Percentiles rank a stretch among this genome's conserved stretches.
These are phyloP conservation scores for Falco berigora DNA, from an alignment of 2,797 vertebrate species.

Conservation along the genomic window DNA sequence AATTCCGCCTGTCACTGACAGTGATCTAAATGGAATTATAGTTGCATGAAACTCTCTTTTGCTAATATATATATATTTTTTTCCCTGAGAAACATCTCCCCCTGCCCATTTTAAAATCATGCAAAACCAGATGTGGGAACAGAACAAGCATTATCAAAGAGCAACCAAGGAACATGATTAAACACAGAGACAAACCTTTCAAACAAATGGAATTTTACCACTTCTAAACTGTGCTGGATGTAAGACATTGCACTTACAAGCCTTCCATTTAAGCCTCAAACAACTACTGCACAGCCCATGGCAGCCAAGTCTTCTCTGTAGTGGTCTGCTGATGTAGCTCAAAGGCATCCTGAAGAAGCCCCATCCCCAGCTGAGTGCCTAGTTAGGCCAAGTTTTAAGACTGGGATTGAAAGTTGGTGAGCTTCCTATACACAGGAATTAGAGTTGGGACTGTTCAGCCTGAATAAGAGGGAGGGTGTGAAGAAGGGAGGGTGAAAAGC, in stretches of 20 bases:
- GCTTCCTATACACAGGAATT: not conserved
- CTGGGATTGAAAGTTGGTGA: not conserved
- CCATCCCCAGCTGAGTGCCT: not conserved
- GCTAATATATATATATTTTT: conserved; percentile 63
- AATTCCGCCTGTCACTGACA: conserved; percentile 76
- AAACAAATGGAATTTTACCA: not conserved
- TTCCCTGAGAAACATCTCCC: conserved; percentile 15
- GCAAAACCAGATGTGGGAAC: conserved; percentile 52
- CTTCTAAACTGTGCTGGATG: not conserved
- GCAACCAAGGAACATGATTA: not conserved
- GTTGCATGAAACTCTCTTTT: conserved; percentile 72
- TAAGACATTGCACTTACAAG: not conserved
- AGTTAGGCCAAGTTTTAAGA: not conserved
- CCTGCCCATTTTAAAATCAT: not conserved
- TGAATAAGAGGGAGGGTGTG: not conserved
- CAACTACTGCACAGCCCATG: not conserved
- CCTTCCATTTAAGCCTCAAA: not conserved
- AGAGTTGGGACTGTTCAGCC: not conserved
- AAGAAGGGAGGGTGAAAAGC: not conserved
- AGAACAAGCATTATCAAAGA: conserved; percentile 42
- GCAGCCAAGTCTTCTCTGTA: not conserved
- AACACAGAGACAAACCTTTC: not conserved
- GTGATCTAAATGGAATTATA: conserved; percentile 79
- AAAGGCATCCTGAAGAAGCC: not conserved
- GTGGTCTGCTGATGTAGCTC: not conserved